Evolutionary conservation across 2,888 invertebrate species (phyloP), one percentile per base, ranked within the genome.

Genomic region (Drosophila prostipennis): DNA sequence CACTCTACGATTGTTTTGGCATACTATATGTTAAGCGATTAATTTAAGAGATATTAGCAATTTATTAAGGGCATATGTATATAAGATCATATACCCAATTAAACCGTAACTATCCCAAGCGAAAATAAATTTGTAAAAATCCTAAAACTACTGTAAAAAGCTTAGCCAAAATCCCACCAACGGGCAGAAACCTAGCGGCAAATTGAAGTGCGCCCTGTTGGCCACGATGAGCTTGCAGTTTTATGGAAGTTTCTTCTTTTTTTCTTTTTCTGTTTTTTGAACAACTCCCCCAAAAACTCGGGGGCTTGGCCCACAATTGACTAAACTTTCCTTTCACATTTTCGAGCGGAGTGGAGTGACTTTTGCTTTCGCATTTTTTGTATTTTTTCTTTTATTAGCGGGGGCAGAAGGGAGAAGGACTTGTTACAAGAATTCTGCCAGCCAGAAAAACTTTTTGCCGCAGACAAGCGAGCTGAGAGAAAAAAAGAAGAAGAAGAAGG

Each of bases 401-500:
- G 11, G 43, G 8, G 32, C 5, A 11, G 14, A 11, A 5, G 16
- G 40, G 13, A 6, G 14, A 11, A 7, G 16, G 40, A 14, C 53
- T 49, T 14, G 53, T 53, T 53, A 69, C 53, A 26, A 36, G 48
- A 69, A 42, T 53, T 53, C 39, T 29, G 16, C 37, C 61, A 54
- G 49, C 61, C 49, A 39, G 56, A 37, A 56, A 49, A 67, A 54
- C 69, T 69, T 69, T 69, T 59, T 48, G 71, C 54, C 51, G 71
- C 76, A 76, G 77, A 76, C 75, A 71, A 74, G 37, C 65, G 29
- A 46, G 48, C 29, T 23, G 13, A 63, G 19, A 6, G 16, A 39
- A 46, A 19, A 40, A 19, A 23, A 23, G 2, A 42, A 42, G 19
- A 11, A 16, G 2, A 36, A 13, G 34, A 13, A 26, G 26, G 3